Evolutionary conservation across 2,888 invertebrate species (phyloP).

Genomic region (Gibbula magus): DNA sequence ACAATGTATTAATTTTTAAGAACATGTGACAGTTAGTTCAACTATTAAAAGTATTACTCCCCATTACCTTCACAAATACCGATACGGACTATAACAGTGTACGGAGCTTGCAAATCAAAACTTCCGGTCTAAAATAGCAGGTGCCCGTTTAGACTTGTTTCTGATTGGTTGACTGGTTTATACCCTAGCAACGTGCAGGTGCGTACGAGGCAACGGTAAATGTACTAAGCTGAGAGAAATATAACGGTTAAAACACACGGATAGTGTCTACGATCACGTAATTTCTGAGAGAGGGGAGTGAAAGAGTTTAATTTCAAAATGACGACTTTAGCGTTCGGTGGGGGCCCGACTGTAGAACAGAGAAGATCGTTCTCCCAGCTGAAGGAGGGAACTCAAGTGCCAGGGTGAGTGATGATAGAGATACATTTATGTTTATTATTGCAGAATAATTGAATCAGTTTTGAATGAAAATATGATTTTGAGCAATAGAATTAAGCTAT

Average conservation of each 20-base stretch:
- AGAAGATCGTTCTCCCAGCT: constrained; percentile 70
- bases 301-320: constrained; percentile 47
- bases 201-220: constrained; percentile 23
- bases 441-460: too few species aligned
- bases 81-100: not conserved
- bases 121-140: not conserved
- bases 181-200: constrained; percentile 14
- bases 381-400: constrained; percentile 73
- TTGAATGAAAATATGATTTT: too few species aligned
- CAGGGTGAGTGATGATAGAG: constrained; percentile 66
- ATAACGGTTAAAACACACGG: not conserved
- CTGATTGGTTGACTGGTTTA: constrained; percentile 12
- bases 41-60: too few species aligned
- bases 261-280: not conserved
- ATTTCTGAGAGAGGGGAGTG: not conserved
- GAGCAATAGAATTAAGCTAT: too few species aligned
- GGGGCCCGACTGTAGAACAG: constrained; percentile 72
- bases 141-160: not conserved
- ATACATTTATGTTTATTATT: too few species aligned
- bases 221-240: not conserved
- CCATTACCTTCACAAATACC: not conserved
- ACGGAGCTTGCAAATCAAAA: not conserved
- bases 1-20: too few species aligned
- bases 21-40: too few species aligned
- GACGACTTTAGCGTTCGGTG: constrained; percentile 72